A percentile compares a stretch with the other conserved stretches of the same genome.
Conservation (phyloP, 2,113 vertebrate genomes). For the Alosa alosa region DNA sequence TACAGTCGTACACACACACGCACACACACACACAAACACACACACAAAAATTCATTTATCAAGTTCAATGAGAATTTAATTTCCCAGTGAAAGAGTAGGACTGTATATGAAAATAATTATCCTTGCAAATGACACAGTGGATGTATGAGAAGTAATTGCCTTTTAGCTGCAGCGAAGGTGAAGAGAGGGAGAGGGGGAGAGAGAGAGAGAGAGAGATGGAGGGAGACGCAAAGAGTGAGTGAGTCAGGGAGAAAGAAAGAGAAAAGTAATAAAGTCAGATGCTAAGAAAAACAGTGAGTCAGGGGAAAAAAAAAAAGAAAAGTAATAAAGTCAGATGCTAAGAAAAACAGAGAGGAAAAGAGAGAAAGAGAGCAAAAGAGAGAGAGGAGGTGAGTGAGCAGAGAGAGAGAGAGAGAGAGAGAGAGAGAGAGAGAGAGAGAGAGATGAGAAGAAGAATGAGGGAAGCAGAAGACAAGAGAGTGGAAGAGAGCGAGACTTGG, state of each 20-base stretch:
- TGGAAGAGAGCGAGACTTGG: conserved; percentile 51
- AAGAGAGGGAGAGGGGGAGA: conserved; percentile 38
- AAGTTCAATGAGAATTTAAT: conserved; percentile 51
- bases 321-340: not conserved
- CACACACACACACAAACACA: not conserved
- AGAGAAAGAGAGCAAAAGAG: too few species aligned
- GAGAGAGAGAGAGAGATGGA: not conserved
- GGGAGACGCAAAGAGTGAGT: conserved; percentile 36
- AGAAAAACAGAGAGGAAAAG: not conserved
- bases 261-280: not conserved
- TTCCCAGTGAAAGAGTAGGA: conserved; percentile 40
- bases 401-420: too few species aligned
- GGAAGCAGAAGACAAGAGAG: not conserved
- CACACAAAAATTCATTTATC: conserved; percentile 40
- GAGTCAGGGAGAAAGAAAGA: not conserved
- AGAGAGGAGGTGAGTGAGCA: too few species aligned
- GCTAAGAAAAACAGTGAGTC: not conserved
- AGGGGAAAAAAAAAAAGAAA: not conserved
- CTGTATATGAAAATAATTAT: conserved; percentile 44
- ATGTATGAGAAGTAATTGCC: conserved; percentile 55
- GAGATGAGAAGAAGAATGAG: not conserved
- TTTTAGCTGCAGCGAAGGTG: conserved; percentile 44
- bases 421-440: conserved; percentile 31
- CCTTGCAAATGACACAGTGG: conserved; percentile 43
- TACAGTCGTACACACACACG: not conserved